A percentile compares a stretch with the other conserved stretches of the same genome.
Evolutionary conservation across 2,797 vertebrate species (phyloP).

Genomic region (Sebastes vulpes): DNA sequence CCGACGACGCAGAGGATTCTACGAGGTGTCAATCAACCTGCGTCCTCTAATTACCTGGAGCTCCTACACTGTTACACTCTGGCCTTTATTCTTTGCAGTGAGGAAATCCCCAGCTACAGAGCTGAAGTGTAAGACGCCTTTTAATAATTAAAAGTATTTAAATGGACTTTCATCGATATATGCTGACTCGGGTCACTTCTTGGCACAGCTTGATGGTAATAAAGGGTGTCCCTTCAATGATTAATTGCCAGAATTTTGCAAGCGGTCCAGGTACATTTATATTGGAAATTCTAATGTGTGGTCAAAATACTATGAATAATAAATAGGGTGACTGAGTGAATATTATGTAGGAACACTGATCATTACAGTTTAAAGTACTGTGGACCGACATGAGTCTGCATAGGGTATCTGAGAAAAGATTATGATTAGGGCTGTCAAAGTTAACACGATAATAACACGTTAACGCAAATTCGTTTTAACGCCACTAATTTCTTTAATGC

Average conservation of each 20-base stretch:
- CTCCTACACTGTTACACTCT: slow-evolving; percentile 12
- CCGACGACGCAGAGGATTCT: slow-evolving; percentile 10
- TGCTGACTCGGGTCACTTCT: slow-evolving; percentile 64
- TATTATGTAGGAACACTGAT: slow-evolving; percentile 25
- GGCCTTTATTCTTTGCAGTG: slow-evolving; percentile 21
- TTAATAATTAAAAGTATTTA: slow-evolving; percentile 78
- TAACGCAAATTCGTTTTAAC: too few species aligned
- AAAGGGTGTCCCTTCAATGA: slow-evolving; percentile 68
- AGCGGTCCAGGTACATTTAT: slow-evolving; percentile 30
- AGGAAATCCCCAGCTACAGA: slow-evolving; percentile 53
- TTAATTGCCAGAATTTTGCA: slow-evolving; percentile 75
- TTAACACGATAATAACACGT: too few species aligned
- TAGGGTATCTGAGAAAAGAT: not conserved
- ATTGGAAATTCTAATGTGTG: slow-evolving; percentile 50
- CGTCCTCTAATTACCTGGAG: slow-evolving; percentile 41
- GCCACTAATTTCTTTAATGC: too few species aligned
- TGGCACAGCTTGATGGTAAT: slow-evolving; percentile 56
- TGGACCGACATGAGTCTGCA: not conserved
- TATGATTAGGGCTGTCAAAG: too few species aligned
- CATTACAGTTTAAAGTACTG: not conserved
- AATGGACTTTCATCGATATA: slow-evolving; percentile 65
- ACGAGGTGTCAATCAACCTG: not conserved
- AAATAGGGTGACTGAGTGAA: slow-evolving; percentile 28
- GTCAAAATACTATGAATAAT: slow-evolving; percentile 70
- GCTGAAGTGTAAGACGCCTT: slow-evolving; percentile 30